Percentiles rank a stretch among this genome's conserved stretches.
phyloP scores from a whole-genome alignment of 2,888 invertebrate species.

The Drosophila mayaguana region DNA sequence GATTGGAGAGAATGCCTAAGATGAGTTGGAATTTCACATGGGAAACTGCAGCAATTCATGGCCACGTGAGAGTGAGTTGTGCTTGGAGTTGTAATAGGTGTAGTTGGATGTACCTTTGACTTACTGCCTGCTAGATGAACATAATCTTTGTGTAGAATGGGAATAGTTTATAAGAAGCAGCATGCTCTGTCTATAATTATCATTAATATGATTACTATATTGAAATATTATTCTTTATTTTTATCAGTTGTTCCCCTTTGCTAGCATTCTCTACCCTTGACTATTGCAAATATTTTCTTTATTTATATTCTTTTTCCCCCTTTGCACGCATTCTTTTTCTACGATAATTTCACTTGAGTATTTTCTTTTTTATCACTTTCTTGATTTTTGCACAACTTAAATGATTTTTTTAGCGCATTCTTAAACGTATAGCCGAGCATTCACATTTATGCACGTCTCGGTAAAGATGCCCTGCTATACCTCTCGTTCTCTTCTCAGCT shows the following conservation, averaged over 20 bases:
- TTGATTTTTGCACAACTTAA: background rate
- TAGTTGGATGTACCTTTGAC: background rate
- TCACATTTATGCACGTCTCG: background rate
- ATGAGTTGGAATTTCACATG: conserved; percentile 7
- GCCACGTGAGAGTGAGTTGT: background rate
- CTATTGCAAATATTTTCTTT: background rate
- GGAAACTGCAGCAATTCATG: conserved; percentile 7
- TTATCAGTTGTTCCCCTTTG: background rate
- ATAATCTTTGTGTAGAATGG: background rate
- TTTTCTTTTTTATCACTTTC: background rate
- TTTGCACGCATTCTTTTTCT: background rate
- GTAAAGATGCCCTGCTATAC: background rate
- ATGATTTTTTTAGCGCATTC: background rate
- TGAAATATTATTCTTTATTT: background rate
- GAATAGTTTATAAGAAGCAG: background rate
- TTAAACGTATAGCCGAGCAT: background rate
- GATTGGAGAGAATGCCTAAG: conserved; percentile 6
- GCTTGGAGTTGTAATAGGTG: background rate
- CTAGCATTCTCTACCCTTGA: background rate
- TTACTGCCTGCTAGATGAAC: background rate
- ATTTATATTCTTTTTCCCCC: too few species aligned
- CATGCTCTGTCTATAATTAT: background rate
- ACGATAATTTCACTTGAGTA: background rate
- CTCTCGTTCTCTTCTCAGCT: background rate
- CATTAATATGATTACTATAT: too few species aligned